Percentiles rank a stretch among this genome's conserved stretches.
These are phyloP conservation scores for Crocidura indochinensis DNA, from an alignment of 2,797 vertebrate genomes.

Conservation along the genomic window DNA sequence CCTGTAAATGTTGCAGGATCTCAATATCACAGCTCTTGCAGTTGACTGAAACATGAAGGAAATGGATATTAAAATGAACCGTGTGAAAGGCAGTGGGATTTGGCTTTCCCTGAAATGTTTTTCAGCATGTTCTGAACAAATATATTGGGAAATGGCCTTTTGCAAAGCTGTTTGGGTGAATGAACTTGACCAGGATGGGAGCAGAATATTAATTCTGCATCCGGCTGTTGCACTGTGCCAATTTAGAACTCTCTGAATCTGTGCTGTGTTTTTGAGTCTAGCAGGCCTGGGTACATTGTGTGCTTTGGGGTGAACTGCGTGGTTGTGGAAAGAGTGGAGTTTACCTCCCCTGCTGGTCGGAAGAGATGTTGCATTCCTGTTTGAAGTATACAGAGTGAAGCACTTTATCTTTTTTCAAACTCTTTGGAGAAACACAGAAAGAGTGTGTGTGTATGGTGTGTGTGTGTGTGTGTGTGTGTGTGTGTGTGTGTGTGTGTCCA, in stretches of 20 bases:
- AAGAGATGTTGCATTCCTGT: not conserved
- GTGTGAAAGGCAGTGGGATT: not conserved
- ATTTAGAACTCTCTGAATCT: constrained; percentile 47
- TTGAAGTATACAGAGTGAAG: no score
- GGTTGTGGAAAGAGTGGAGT: not conserved
- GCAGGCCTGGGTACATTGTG: constrained; percentile 1
- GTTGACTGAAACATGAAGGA: no score
- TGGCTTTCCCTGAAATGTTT: constrained; percentile 17
- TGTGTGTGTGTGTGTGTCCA: no score
- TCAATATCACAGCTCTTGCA: no score
- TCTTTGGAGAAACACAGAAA: not conserved
- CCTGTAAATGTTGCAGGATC: no score
- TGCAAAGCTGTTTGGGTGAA: not conserved
- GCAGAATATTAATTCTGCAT: constrained; percentile 33
- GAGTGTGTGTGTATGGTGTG: no score
- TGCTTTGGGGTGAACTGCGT: not conserved
- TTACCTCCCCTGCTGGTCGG: not conserved
- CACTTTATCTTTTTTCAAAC: not conserved
- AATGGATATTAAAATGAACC: no score
- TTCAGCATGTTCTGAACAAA: not conserved
- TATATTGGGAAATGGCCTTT: not conserved
- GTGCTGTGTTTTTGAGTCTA: constrained; percentile 39
- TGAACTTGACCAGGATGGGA: not conserved
- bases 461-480: no score
- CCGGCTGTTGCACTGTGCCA: not conserved